A percentile compares a stretch with the other conserved stretches of the same genome.
Conservation (phyloP, 2,113 vertebrate genomes). For the Rhinopithecus roxellana region DNA sequence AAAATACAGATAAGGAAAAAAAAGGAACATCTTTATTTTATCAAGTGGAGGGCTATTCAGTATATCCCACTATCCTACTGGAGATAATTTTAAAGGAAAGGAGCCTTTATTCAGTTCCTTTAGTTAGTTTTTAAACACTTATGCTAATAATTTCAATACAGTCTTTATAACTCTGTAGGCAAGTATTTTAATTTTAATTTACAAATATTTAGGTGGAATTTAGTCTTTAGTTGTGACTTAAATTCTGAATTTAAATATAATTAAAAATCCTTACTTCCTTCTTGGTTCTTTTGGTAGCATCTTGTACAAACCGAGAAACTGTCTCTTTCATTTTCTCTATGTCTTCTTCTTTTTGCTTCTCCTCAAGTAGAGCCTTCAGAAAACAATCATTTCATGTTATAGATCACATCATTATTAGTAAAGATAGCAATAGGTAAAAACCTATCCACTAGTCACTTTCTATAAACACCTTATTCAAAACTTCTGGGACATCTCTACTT, state of each 20-base stretch:
- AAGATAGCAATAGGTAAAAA: neutral
- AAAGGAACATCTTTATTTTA: neutral
- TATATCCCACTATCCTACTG: neutral
- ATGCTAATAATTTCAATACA: neutral
- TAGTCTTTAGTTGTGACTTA: neutral
- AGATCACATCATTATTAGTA: neutral
- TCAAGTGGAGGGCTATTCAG: neutral
- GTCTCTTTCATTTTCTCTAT: conserved; percentile 90
- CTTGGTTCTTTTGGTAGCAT: conserved; percentile 86
- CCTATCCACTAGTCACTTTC: neutral
- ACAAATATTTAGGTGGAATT: neutral
- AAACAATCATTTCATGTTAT: conserved; percentile 56
- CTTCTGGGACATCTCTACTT: neutral
- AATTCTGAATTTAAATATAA: conserved; percentile 40
- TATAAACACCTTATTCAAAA: neutral
- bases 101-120: neutral
- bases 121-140: neutral
- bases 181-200: conserved; percentile 5
- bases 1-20: neutral
- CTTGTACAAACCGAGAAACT: conserved; percentile 89
- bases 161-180: neutral
- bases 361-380: conserved; percentile 89
- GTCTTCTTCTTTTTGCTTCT: conserved; percentile 92
- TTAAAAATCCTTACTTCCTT: conserved; percentile 87
- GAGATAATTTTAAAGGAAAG: neutral